Percentiles rank a stretch among this genome's conserved stretches.
phyloP scores from a whole-genome alignment of 2,888 invertebrate genomes.

The Melinaea marsaeus region DNA sequence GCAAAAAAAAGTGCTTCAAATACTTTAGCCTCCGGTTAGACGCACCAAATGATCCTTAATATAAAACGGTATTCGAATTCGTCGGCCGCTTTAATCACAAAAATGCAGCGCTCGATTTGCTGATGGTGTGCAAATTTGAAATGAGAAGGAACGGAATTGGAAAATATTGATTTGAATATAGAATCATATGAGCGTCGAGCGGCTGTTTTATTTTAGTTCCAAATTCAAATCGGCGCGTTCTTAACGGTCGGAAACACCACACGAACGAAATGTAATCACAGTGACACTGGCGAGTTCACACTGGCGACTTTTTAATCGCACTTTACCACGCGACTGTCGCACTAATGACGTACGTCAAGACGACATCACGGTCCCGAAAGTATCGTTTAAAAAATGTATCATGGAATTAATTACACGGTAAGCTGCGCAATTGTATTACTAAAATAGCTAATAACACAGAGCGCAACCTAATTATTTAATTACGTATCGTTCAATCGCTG shows the following conservation, averaged over 20 bases:
- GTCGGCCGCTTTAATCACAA: constrained; percentile 25
- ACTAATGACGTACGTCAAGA: background rate
- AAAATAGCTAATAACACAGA: too few species aligned
- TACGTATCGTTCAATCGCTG: too few species aligned
- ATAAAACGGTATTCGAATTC: constrained; percentile 54
- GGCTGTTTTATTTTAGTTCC: too few species aligned
- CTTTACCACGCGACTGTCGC: constrained; percentile 18
- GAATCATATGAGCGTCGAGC: too few species aligned
- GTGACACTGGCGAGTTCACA: constrained; percentile 34
- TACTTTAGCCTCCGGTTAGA: constrained; percentile 54
- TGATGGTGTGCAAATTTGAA: background rate
- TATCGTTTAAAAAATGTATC: too few species aligned
- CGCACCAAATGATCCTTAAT: constrained; percentile 67
- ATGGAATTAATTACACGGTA: too few species aligned
- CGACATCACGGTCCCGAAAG: background rate
- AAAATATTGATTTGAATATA: too few species aligned
- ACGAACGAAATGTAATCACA: constrained; percentile 43
- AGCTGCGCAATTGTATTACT: too few species aligned
- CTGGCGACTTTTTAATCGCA: constrained; percentile 5
- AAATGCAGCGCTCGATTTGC: background rate
- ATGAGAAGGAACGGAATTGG: too few species aligned
- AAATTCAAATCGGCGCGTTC: constrained; percentile 14
- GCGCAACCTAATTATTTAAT: too few species aligned
- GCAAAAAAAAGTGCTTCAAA: constrained; percentile 19
- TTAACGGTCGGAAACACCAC: constrained; percentile 55